Percentiles rank a stretch among this genome's conserved stretches.
Evolutionary conservation across 2,113 vertebrate species (phyloP).

Genomic region (Ginglymostoma cirratum): DNA sequence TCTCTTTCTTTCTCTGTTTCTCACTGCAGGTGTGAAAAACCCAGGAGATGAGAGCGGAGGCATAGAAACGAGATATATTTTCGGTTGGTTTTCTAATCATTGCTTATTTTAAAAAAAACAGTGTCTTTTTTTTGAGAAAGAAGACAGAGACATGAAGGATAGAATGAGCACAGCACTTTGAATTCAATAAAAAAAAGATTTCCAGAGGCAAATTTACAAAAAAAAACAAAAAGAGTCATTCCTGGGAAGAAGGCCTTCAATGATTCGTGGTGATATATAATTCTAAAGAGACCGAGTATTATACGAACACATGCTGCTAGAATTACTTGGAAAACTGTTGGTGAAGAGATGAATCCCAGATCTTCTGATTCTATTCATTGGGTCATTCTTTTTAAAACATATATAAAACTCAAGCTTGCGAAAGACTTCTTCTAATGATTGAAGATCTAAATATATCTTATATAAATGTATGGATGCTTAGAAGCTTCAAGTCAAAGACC

Average conservation of each 20-base stretch:
- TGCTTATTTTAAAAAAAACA: not conserved
- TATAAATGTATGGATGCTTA: slow-evolving; percentile 41
- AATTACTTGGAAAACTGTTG: slow-evolving; percentile 62
- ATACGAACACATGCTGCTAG: slow-evolving; percentile 71
- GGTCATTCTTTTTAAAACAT: slow-evolving; percentile 42
- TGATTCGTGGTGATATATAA: slow-evolving; percentile 57
- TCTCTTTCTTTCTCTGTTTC: slow-evolving; percentile 40
- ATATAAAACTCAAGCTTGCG: slow-evolving; percentile 53
- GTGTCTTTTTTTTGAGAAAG: slow-evolving; percentile 37
- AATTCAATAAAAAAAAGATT: slow-evolving; percentile 65
- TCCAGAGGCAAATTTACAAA: slow-evolving; percentile 52
- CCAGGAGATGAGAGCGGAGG: slow-evolving; percentile 86
- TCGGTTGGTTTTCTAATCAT: slow-evolving; percentile 49
- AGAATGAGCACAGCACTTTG: slow-evolving; percentile 93
- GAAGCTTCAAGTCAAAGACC: not conserved
- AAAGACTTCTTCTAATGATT: slow-evolving; percentile 44
- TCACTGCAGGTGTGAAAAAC: slow-evolving; percentile 86
- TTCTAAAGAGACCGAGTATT: slow-evolving; percentile 61
- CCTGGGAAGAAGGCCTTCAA: slow-evolving; percentile 62
- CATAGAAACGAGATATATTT: slow-evolving; percentile 54
- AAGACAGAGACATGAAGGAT: slow-evolving; percentile 74
- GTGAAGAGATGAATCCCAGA: slow-evolving; percentile 21
- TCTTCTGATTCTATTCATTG: slow-evolving; percentile 14
- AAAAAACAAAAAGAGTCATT: slow-evolving; percentile 66
- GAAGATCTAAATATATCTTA: slow-evolving; percentile 41